Evolutionary conservation across 2,113 vertebrate genomes (phyloP).

Genomic region (Megaceryle torquata): DNA sequence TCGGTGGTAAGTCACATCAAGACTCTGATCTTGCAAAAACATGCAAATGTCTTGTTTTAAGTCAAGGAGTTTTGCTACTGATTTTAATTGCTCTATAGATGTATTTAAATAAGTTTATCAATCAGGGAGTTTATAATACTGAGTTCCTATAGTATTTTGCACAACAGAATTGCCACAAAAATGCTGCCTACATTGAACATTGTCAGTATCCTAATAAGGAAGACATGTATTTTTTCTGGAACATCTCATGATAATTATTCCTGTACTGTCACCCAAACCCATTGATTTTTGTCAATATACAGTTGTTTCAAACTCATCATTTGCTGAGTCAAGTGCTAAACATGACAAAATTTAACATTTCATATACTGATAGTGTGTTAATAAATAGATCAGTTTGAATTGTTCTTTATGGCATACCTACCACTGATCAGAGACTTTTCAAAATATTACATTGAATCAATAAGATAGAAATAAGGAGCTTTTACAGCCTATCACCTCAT

Average conservation of each 20-base stretch:
- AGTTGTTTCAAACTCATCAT: not conserved
- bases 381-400: not conserved
- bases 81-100: not conserved
- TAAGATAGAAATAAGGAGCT: not conserved
- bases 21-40: not conserved
- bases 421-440: not conserved
- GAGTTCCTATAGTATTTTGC: not conserved
- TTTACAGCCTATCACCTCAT: not conserved
- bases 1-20: not conserved
- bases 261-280: not conserved
- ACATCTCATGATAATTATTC: not conserved
- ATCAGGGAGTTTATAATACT: not conserved
- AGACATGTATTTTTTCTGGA: not conserved
- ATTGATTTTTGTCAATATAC: not conserved
- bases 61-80: not conserved
- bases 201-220: not conserved
- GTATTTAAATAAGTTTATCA: not conserved
- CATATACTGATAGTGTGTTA: not conserved
- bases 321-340: not conserved
- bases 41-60: not conserved
- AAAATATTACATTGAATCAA: not conserved
- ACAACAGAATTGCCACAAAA: not conserved
- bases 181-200: not conserved
- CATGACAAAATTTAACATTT: not conserved
- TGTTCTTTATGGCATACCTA: not conserved